Evolutionary conservation across 2,888 invertebrate genomes (phyloP).

Genomic region (Nomada fucata): DNA sequence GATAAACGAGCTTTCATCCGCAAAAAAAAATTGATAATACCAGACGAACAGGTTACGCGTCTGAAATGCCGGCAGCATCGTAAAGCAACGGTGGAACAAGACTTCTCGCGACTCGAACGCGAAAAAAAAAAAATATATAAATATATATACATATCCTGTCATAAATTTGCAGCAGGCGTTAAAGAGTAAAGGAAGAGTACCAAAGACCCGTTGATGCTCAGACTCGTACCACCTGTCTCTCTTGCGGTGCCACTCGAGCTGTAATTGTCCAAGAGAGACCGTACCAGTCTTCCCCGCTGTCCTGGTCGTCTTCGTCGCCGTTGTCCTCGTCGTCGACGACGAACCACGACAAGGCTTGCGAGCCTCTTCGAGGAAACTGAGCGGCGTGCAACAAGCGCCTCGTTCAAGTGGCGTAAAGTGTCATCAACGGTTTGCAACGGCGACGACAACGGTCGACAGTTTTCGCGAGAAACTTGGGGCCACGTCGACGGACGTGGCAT

Average conservation of each 20-base stretch:
- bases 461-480: slow-evolving; percentile 68
- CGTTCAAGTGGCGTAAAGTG: slow-evolving; percentile 69
- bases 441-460: slow-evolving; percentile 72
- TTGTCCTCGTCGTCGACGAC: slow-evolving; percentile 13
- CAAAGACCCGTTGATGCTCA: slow-evolving; percentile 53
- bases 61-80: slow-evolving; percentile 8
- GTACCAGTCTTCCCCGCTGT: slow-evolving; percentile 64
- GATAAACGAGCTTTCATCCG: too few relatives aligned
- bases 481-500: slow-evolving; percentile 48
- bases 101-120: slow-evolving; percentile 3
- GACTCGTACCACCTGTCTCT: slow-evolving; percentile 76
- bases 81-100: slow-evolving; percentile 28
- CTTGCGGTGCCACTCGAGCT: slow-evolving; percentile 73
- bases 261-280: slow-evolving; percentile 77
- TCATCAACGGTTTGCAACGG: slow-evolving; percentile 72
- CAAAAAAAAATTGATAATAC: background rate
- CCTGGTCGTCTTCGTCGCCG: slow-evolving; percentile 62
- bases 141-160: slow-evolving; percentile 50
- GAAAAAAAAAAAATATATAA: slow-evolving; percentile 45
- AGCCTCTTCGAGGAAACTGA: slow-evolving; percentile 65
- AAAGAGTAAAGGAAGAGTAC: slow-evolving; percentile 24
- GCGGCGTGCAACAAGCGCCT: slow-evolving; percentile 51
- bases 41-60: background rate
- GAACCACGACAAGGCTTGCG: slow-evolving; percentile 45
- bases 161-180: slow-evolving; percentile 58